Percentiles rank a stretch among this genome's conserved stretches.
Evolutionary conservation across 2,797 vertebrate species (phyloP).

Genomic region (Acrossocheilus fasciatus): DNA sequence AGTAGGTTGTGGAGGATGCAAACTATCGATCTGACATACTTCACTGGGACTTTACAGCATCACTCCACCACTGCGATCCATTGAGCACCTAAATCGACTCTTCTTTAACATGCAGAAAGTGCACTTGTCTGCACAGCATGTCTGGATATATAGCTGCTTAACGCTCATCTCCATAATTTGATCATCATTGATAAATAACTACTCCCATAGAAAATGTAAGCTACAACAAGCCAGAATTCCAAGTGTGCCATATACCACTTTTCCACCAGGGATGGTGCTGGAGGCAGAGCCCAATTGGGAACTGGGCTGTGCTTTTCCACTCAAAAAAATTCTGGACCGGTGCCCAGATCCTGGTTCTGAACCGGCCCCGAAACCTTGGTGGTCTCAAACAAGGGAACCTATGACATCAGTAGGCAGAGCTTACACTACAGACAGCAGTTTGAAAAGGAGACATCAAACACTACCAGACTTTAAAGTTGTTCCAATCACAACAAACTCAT

Average conservation of each 20-base stretch:
- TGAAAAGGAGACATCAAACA: neutral
- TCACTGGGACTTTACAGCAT: neutral
- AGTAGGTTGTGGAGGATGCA: neutral
- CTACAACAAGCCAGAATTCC: neutral
- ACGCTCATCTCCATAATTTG: neutral
- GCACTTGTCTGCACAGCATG: neutral
- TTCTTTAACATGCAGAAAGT: constrained; percentile 11
- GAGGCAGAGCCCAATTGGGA: neutral
- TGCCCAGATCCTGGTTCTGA: no score
- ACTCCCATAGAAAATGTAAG: neutral
- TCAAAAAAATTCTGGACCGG: no score
- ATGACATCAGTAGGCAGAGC: neutral
- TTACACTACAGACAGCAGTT: neutral
- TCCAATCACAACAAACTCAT: no score
- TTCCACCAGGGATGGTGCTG: no score
- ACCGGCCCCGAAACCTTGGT: neutral
- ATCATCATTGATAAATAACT: constrained; percentile 11
- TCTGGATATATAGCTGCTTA: neutral
- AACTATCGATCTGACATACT: neutral
- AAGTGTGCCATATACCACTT: no score
- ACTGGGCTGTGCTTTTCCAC: neutral
- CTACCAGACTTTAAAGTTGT: no score
- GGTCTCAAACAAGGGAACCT: neutral
- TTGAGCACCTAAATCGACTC: neutral
- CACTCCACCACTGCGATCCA: neutral